phyloP scores from a whole-genome alignment of 2,113 vertebrate species.

The Proteles cristata region DNA sequence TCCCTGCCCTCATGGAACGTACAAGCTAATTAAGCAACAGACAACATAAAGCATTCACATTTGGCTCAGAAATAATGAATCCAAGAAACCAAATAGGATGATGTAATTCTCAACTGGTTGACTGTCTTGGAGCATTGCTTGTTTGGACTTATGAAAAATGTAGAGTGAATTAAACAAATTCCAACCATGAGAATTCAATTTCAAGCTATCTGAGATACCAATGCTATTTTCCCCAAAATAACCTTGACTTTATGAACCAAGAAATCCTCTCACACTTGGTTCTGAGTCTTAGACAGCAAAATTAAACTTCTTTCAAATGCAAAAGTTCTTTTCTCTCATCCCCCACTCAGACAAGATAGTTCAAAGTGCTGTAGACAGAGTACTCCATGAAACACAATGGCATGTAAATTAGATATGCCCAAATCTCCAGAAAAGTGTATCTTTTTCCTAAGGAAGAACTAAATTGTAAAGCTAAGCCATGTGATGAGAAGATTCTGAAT shows the following conservation, averaged over 20 bases:
- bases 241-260: conserved; percentile 69
- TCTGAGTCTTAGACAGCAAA: conserved; percentile 66
- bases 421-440: conserved; percentile 31
- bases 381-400: conserved; percentile 57
- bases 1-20: not conserved
- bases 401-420: conserved; percentile 58
- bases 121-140: not conserved
- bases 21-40: not conserved
- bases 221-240: conserved; percentile 65
- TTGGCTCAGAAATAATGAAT: conserved; percentile 5
- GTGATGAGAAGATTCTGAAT: conserved; percentile 45
- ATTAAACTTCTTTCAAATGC: conserved; percentile 69
- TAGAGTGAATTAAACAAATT: conserved; percentile 25
- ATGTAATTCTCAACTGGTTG: not conserved
- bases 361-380: conserved; percentile 47
- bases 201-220: conserved; percentile 54
- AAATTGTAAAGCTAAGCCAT: conserved; percentile 56
- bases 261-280: conserved; percentile 54
- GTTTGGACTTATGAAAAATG: conserved; percentile 40
- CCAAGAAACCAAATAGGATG: not conserved
- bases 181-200: conserved; percentile 49
- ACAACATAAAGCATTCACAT: not conserved
- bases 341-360: conserved; percentile 55
- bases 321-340: conserved; percentile 60
- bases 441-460: conserved; percentile 46